phyloP scores from a whole-genome alignment of 2,888 invertebrate species.

The Hanleya hanleyi region DNA sequence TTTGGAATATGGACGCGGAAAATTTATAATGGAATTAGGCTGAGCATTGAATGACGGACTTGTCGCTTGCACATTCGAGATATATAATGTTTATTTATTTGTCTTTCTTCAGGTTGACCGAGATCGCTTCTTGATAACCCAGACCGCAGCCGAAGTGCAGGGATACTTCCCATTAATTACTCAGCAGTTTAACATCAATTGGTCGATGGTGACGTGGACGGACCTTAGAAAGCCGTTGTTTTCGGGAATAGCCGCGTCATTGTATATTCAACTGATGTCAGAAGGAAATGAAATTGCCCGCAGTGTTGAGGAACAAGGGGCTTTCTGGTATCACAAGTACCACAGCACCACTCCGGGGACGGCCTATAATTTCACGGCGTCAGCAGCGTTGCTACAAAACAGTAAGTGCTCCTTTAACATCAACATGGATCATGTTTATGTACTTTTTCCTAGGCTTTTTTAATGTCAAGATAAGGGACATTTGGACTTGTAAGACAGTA shows the following conservation, averaged over 20 bases:
- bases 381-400: neutral
- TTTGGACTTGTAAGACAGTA: too few relatives aligned
- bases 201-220: constrained; percentile 49
- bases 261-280: constrained; percentile 15
- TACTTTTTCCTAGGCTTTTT: too few relatives aligned
- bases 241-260: constrained; percentile 56
- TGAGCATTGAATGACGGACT: too few relatives aligned
- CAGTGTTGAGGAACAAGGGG: neutral
- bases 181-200: constrained; percentile 46
- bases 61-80: too few relatives aligned
- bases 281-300: neutral
- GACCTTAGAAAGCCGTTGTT: constrained; percentile 56
- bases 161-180: constrained; percentile 16
- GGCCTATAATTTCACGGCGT: neutral
- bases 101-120: neutral
- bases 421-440: neutral
- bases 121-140: neutral
- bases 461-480: too few relatives aligned
- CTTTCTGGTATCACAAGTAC: neutral
- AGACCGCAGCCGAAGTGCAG: neutral
- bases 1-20: too few relatives aligned
- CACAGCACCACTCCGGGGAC: neutral
- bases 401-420: too few relatives aligned
- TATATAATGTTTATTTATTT: too few relatives aligned
- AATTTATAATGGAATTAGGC: too few relatives aligned